Evolutionary conservation across 2,888 invertebrate species (phyloP).

Genomic region (Campoplex capitator): DNA sequence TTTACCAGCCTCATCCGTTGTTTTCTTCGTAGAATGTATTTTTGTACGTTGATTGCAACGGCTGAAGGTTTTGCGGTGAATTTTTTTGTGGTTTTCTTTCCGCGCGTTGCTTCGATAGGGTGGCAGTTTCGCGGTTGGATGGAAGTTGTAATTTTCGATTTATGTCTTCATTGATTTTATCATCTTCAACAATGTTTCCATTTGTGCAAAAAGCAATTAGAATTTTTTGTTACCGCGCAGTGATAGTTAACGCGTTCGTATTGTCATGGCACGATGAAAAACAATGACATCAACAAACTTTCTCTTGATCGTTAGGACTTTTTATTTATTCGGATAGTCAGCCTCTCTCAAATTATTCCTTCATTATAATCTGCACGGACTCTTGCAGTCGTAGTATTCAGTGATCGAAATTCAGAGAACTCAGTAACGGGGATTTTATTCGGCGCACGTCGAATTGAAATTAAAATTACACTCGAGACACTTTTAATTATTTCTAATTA

Average conservation of each 20-base stretch:
- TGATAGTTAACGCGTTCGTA: neutral
- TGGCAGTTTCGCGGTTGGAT: constrained; percentile 6
- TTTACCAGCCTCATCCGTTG: neutral
- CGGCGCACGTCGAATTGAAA: constrained; percentile 8
- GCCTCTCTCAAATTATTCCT: neutral
- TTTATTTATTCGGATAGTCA: neutral
- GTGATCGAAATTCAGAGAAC: constrained; percentile 15
- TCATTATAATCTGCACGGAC: neutral
- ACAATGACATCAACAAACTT: neutral
- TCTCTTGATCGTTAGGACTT: neutral
- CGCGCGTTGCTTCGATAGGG: constrained; percentile 10
- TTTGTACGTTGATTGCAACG: constrained; percentile 47
- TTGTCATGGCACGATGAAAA: neutral
- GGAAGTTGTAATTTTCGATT: neutral
- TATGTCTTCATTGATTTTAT: constrained; percentile 19
- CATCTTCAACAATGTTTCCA: neutral
- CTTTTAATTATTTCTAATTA: constrained; percentile 59
- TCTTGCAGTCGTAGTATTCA: neutral
- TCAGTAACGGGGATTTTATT: neutral
- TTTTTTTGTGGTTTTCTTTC: constrained; percentile 43
- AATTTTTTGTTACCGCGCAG: too few species aligned
- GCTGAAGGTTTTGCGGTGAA: constrained; percentile 14
- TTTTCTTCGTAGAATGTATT: constrained; percentile 30
- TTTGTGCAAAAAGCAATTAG: neutral
- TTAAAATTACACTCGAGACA: constrained; percentile 36